Evolutionary conservation across 92 coral and sea anemone genomes (phyloP).

Genomic region (Isaurus tuberculatus): DNA sequence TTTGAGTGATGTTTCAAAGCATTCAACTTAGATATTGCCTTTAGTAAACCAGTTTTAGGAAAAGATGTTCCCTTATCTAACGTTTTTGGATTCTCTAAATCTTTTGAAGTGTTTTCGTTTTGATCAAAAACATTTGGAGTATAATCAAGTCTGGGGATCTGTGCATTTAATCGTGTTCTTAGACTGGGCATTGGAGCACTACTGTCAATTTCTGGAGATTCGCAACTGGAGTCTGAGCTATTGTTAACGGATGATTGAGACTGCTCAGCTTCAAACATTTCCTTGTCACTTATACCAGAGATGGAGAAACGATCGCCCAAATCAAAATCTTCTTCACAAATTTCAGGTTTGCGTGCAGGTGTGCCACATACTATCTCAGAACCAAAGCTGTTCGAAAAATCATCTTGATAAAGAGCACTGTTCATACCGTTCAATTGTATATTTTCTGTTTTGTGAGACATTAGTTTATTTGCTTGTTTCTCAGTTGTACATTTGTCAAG

Average conservation of each 20-base stretch:
- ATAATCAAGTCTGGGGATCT: slow-evolving; percentile 11
- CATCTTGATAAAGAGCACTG: background rate
- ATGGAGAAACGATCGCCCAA: slow-evolving; percentile 49
- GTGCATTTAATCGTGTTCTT: slow-evolving; percentile 34
- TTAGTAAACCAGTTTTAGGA: slow-evolving; percentile 13
- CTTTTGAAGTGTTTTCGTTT: background rate
- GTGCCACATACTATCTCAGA: slow-evolving; percentile 50
- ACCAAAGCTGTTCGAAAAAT: slow-evolving; percentile 38
- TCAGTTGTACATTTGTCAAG: background rate
- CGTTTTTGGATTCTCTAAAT: background rate
- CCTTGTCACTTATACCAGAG: slow-evolving; percentile 56
- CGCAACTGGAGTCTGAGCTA: background rate
- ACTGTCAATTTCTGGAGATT: slow-evolving; percentile 33
- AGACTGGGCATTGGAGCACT: slow-evolving; percentile 47
- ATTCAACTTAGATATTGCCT: slow-evolving; percentile 54
- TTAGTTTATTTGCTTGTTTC: background rate
- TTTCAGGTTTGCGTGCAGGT: slow-evolving; percentile 18
- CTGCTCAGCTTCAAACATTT: slow-evolving; percentile 26
- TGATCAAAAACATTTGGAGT: background rate
- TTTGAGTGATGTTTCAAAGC: slow-evolving; percentile 53
- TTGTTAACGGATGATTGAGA: slow-evolving; percentile 1
- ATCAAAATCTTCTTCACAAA: slow-evolving; percentile 31
- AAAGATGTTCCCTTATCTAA: background rate
- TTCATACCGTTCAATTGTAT: background rate
- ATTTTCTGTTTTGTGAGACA: background rate